Base-by-base conservation (phyloP, 2,113 vertebrate genomes). In the Australoheros scitulus region DNA sequence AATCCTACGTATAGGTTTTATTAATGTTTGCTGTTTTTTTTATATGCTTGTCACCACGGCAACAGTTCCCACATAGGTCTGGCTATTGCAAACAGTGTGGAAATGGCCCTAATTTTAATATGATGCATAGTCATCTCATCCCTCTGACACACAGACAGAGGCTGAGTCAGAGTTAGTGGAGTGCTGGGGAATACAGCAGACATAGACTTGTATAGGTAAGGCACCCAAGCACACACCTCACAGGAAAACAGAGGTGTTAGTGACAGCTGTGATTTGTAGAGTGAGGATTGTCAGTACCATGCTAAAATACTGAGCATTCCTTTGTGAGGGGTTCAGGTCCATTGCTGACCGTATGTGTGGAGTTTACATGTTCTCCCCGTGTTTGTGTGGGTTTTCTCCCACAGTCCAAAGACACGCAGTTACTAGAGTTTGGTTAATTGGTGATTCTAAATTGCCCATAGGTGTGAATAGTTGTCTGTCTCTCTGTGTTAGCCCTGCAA, bases 71-170 rank as follows among this genome's bases (percentile, higher is more conserved):
- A 56, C 60, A 76, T 76, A 60, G 36, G 43, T 61, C 61, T 29
- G 70, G 63, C 70, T 34, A 59, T 32, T 65, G 63, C 84, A 81
- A 83, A 80, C 60, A 29, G 57, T 7, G 72, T 6, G 2, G 64
- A 75, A 70, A 55, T 76, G 83, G 82, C 87, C 70, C 79, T 88
- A 36, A 86, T 90, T 89, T 88, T 29, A 83, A 89, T 88, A 85
- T 2, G 60, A 89, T 92, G 80, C 79, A 88, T 87, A 91, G 85
- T 89, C 86, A 89, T 87, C 76, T 81, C 32, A 55, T 77, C 50
- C 58, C 38, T 56, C 8, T 41, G 75, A 68, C 75, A 63, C 26
- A 18, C 60, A 80, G 79, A 58, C 70, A 59, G 76, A 47, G 60
- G 14, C 59, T 79, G 79, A 59, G 63, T 84, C 88, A 76, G 47